Conservation (phyloP, 1,140 invertebrate genomes). For the Solenopsis fugax region DNA sequence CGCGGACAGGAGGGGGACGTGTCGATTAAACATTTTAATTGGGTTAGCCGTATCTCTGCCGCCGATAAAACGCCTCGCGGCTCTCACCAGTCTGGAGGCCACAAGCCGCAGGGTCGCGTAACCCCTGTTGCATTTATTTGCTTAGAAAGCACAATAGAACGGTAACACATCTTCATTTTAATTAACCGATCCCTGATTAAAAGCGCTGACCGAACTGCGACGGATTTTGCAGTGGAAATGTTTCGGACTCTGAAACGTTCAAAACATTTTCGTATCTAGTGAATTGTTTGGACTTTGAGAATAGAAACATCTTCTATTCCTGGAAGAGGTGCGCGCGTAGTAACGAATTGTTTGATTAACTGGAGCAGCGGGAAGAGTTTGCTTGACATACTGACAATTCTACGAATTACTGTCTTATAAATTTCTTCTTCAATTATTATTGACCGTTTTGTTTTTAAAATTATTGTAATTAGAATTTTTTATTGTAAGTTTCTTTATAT, state of each 20-base stretch:
- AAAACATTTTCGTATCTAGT: too few species aligned
- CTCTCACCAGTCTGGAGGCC: neutral
- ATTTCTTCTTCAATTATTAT: neutral
- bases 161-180: constrained; percentile 1
- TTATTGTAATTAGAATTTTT: constrained; percentile 1
- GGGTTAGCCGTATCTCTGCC: constrained; percentile 32
- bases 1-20: neutral
- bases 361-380: neutral
- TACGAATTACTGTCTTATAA: neutral
- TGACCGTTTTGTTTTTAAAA: neutral
- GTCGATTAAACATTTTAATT: constrained; percentile 56
- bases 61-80: constrained; percentile 18
- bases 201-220: neutral
- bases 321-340: neutral
- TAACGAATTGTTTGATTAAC: neutral
- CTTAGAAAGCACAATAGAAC: neutral
- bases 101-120: constrained; percentile 4
- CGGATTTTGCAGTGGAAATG: neutral
- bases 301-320: too few species aligned
- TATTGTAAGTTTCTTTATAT: neutral
- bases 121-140: constrained; percentile 1
- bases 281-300: too few species aligned
- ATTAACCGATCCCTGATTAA: neutral
- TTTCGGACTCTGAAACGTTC: neutral
- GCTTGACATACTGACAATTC: neutral